A percentile compares a stretch with the other conserved stretches of the same genome.
Conservation (phyloP, 2,888 invertebrate species). For the Noctua fimbriata region DNA sequence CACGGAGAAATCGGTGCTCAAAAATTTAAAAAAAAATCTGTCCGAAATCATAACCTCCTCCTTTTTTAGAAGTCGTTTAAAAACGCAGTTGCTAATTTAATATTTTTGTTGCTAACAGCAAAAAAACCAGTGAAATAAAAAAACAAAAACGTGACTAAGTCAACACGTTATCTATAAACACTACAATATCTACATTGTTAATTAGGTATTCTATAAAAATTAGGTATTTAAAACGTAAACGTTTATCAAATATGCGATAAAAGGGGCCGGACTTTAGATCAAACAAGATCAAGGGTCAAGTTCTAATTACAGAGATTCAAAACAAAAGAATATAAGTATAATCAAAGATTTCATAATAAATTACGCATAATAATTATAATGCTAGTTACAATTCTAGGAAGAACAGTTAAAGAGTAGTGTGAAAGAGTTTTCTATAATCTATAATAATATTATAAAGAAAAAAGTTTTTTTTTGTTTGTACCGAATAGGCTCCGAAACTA, state of each 20-base stretch:
- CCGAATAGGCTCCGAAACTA: no score
- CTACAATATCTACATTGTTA: neutral
- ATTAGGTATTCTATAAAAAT: conserved; percentile 18
- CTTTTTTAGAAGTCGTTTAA: no score
- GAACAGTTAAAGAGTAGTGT: neutral
- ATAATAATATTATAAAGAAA: no score
- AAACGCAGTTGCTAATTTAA: neutral
- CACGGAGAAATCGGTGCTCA: no score
- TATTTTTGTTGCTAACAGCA: conserved; percentile 11
- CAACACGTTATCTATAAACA: neutral
- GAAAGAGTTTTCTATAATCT: no score
- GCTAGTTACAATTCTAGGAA: neutral
- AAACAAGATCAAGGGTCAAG: conserved; percentile 43
- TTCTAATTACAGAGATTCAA: conserved; percentile 35
- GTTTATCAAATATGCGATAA: conserved; percentile 30
- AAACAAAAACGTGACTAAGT: neutral
- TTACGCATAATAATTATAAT: neutral
- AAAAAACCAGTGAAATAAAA: neutral
- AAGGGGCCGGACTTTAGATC: conserved; percentile 23
- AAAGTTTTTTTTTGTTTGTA: no score
- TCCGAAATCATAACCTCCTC: no score
- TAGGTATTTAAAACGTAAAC: conserved; percentile 32
- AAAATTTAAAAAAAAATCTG: no score
- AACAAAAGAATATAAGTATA: conserved; percentile 11
- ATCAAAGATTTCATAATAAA: neutral